Evolutionary conservation across 1,140 invertebrate genomes (phyloP).

Genomic region (Rhysida immarginata): DNA sequence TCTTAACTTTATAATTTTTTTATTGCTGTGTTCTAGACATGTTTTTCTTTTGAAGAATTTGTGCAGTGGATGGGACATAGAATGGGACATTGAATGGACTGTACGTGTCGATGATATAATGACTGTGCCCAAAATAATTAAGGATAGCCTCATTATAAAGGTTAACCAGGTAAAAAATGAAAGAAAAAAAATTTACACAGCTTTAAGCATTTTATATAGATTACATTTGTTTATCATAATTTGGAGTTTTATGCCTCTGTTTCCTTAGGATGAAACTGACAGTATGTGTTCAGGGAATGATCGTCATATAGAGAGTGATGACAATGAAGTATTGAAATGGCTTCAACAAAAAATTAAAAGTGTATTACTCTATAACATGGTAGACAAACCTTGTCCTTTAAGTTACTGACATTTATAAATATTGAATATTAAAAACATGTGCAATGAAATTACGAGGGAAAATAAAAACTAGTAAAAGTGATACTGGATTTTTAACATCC

Average conservation of each 20-base stretch:
- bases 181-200: too few relatives aligned
- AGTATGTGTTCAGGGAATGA: slow-evolving; percentile 37
- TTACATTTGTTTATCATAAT: too few relatives aligned
- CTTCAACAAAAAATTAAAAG: slow-evolving; percentile 52
- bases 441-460: too few relatives aligned
- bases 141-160: slow-evolving; percentile 49
- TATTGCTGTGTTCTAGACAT: slow-evolving; percentile 38
- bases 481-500: too few relatives aligned
- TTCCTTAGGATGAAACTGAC: slow-evolving; percentile 27
- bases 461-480: too few relatives aligned
- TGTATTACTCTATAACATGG: slow-evolving; percentile 50
- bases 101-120: slow-evolving; percentile 55
- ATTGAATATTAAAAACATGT: too few relatives aligned
- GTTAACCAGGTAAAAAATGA: slow-evolving; percentile 45
- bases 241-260: too few relatives aligned
- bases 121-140: slow-evolving; percentile 44
- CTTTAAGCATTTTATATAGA: too few relatives aligned
- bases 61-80: slow-evolving; percentile 46
- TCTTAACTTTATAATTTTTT: too few relatives aligned
- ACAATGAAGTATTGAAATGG: slow-evolving; percentile 47
- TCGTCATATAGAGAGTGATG: slow-evolving; percentile 45
- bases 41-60: slow-evolving; percentile 57
- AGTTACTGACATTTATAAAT: too few relatives aligned
- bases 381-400: slow-evolving; percentile 43
- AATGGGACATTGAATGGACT: slow-evolving; percentile 60